Evolutionary conservation across 2,797 vertebrate species (phyloP), one percentile per base, ranked within the genome.

Genomic region (Propithecus perrieri): DNA sequence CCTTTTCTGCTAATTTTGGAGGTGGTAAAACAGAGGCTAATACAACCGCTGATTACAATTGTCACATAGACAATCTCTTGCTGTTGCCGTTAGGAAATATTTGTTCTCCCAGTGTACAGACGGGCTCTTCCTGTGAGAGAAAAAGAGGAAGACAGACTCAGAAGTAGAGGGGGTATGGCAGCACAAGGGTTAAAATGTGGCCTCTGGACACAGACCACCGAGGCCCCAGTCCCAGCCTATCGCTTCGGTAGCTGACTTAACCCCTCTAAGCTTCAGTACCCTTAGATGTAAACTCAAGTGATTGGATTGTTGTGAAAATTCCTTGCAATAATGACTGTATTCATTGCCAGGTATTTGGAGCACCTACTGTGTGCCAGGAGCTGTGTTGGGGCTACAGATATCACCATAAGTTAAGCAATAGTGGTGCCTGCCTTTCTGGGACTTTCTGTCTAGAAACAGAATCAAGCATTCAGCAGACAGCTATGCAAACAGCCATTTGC

Each of bases 1-100:
- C 96, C 97, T 97, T 97, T 91, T 38, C 93, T 71, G 89, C 97
- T 97, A 93, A 96, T 97, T 97, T 89, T 94, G 63, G 94, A 93
- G 92, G 96, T 95, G 81, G 94, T 92, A 61, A 97, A 96, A 91
- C 63, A 59, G 96, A 79, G 65, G 95, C 96, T 96, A 79, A 96
- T 97, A 91, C 80, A 96, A 90, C 93, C 67, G 9, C 96, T 93
- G 96, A 96, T 97, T 97, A 95, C 81, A 75, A 28, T 61, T 50
- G 84, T 95, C 96, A 91, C 84, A n/a, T 1, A 86, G 89, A 78
- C 53, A 41, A 48, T 59, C 65, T 86, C 53, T 93, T 71, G 43
- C 90, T 41, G 28, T 85, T 55, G 63, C 69, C 57, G 24, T 75
- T 10, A 67, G 69, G 74, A 97, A 84, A 75, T 83, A 33, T 97